Evolutionary conservation across 2,888 invertebrate species (phyloP).

Genomic region (Synanthedon vespiformis): DNA sequence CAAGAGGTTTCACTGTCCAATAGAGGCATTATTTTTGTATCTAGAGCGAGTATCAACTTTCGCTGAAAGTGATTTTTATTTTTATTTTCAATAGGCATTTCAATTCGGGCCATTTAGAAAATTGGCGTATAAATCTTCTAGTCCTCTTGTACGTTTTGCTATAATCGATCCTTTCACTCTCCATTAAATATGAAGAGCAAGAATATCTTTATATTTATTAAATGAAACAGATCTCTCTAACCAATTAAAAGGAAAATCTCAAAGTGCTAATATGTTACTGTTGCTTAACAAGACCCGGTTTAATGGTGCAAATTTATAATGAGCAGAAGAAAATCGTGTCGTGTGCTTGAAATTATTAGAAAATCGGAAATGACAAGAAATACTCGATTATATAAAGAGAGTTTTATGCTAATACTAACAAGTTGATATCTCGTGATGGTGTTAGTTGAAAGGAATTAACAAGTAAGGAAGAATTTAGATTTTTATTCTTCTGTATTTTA

Average conservation of each 20-base stretch:
- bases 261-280: background rate
- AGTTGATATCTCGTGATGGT: too few relatives aligned
- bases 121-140: background rate
- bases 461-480: too few relatives aligned
- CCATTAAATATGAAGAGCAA: background rate
- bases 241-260: background rate
- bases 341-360: conserved; percentile 21
- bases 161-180: background rate
- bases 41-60: conserved; percentile 43
- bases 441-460: too few relatives aligned
- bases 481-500: too few relatives aligned
- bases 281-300: background rate
- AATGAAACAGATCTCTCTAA: background rate
- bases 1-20: conserved; percentile 49
- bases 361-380: conserved; percentile 39
- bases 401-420: conserved; percentile 21
- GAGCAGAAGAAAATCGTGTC: background rate
- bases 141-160: background rate
- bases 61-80: conserved; percentile 23
- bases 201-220: background rate
- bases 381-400: conserved; percentile 6
- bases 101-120: background rate
- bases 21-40: conserved; percentile 46
- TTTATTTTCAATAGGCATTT: conserved; percentile 11
- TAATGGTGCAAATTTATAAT: background rate